Base-by-base conservation (phyloP, 2,888 invertebrate species). In the Plebejus melissa region DNA sequence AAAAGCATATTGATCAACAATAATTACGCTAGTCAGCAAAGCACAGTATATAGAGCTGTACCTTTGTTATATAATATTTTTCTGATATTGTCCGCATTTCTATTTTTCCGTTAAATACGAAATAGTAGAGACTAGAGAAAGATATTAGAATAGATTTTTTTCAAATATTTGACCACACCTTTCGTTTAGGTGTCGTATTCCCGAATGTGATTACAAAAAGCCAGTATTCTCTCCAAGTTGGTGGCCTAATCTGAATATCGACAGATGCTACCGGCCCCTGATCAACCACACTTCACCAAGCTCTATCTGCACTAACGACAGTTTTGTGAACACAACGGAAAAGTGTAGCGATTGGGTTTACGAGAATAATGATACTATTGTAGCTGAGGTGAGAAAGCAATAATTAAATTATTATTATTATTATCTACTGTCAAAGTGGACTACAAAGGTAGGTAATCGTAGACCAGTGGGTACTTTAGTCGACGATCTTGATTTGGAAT, bases 261-360 rank as follows among this genome's bases (percentile, higher is more conserved):
- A 88, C 79, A 81, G 82, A 58, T 91, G 91, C 76, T 82, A 79
- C 0, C 83, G 77, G 41, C 90, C 90, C 0, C 76, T 88, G 1
- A 78, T 86, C n/a, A 79, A 79, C 13, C 74, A 77, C 0, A 76
- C 77, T n/a, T 74, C 41, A 69, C 9, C 6, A 28, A 41, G 4
- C 74, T 69, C 3, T 75, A 4, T 71, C 7, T 90, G 90, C 76
- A 80, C 82, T 0, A 85, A 84, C n/a, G 74, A 74, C 11, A 87
- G 85, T 77, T 91, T 91, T 78, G 84, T 81, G 0, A 81, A 78
- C 0, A 46, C 77, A 9, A 60, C 83, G 0, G 83, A 80, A 11
- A 77, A 80, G 1, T 91, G 91, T 74, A 81, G 81, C 0, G 82
- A 86, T 0, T 91, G 90, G 90, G 80, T 91, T 1, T 91, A 91